Percentiles rank a stretch among this genome's conserved stretches.
These are phyloP conservation scores for Muntiacus reevesi DNA, from an alignment of 2,113 vertebrate species.

Conservation along the genomic window DNA sequence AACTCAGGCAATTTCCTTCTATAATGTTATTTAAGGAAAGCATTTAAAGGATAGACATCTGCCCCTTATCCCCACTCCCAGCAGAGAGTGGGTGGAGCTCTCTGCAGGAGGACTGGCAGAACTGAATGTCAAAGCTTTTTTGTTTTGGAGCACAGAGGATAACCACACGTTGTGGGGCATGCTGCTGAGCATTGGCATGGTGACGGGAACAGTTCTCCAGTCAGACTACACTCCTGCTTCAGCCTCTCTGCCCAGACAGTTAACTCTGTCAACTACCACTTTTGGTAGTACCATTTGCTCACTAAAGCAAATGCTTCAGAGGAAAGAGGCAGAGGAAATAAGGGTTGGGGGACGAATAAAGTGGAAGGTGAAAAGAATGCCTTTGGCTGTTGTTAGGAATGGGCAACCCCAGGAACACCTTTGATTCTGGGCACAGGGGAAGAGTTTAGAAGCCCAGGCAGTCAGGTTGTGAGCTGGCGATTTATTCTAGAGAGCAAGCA, in stretches of 20 bases:
- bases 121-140: background rate
- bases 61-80: background rate
- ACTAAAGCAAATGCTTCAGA: background rate
- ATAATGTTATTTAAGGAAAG: slow-evolving; percentile 42
- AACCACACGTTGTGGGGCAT: background rate
- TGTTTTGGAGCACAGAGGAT: background rate
- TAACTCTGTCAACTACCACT: background rate
- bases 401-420: background rate
- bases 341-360: background rate
- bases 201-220: background rate
- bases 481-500: background rate
- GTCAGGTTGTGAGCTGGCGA: background rate
- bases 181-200: background rate
- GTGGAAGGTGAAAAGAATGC: background rate
- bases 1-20: background rate
- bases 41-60: background rate
- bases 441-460: background rate
- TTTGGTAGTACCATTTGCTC: background rate
- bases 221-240: background rate
- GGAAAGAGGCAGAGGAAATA: background rate
- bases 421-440: background rate
- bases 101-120: background rate
- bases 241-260: background rate
- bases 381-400: background rate
- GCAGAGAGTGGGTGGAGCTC: background rate